Evolutionary conservation across 2,888 invertebrate species (phyloP), one percentile per base, ranked within the genome.

Genomic region (Geotrupes spiniger): DNA sequence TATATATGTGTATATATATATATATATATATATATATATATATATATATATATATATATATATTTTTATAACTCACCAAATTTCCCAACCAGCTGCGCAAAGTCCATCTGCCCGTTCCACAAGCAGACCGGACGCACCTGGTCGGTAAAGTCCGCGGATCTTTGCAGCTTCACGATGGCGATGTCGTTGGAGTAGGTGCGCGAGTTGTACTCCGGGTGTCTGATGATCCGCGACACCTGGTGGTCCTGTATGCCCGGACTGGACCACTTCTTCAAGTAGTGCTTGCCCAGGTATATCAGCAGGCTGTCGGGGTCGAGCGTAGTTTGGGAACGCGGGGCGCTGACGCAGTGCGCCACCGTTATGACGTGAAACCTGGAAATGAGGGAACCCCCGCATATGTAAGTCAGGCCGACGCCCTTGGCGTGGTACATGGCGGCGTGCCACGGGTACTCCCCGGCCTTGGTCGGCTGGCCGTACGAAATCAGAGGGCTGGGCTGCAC

Each of bases 361-460:
- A 72, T 45, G 1, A 72, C 54, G 46, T 69, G 67, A 14, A 46
- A 42, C 9, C 45, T 48, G 4, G 66, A 63, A 4, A 72, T 61
- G 9, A 72, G 56, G 0, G 69, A 65, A 4, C 63, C 71, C 1
- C 71, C 71, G 45, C 72, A 72, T 25, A 66, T 67, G 50, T 71
- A 72, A 3, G 62, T 64, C 17, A 72, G 45, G 46, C 70, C 68
- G 15, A 65, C 64, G 2, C 66, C 66, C 54, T 59, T 62, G 0
- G 80, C 76, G 57, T 79, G 78, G 62, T 83, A 84, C 0, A 83
- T 64, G 0, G 83, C 84, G 6, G 80, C 80, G 65, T 84, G 84
- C 84, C 84, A 85, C 0, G 84, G 84, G 78, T 81, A 84, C 58
- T 84, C 81, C 0, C 82, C 83, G 49, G 80, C 79, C 26, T 75